Base-by-base conservation (phyloP, 2,113 vertebrate genomes). In the Dissostichus mawsoni region DNA sequence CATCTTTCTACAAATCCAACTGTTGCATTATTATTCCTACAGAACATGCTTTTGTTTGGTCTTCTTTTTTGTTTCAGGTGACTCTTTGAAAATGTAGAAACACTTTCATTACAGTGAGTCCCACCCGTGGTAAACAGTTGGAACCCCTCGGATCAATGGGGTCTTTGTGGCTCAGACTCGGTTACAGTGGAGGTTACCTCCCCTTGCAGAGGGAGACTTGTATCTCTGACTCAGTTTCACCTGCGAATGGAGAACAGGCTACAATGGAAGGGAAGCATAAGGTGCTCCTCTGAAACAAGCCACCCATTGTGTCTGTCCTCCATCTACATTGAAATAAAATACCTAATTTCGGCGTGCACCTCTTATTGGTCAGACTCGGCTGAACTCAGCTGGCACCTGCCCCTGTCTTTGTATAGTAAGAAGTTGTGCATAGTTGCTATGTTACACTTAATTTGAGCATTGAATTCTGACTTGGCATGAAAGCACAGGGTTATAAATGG, bases 181-280 rank as follows among this genome's bases (percentile, higher is more conserved):
- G 23, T 78, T 72, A 63, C 79, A 80, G 50, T 76, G 25, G 20
- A 56, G 76, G 36, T 84, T 74, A 51, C 62, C 18, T 70, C 68
- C 36, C 61, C 62, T 51, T 47, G 44, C 71, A 79, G 65, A 51
- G 52, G 52, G 81, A 81, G 65, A 78, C 80, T 69, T 87, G 93
- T 91, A 90, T 92, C 82, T 92, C 63, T 25, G 82, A 79, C 82
- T 92, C 63, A 56, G 83, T 94, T 93, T 92, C 94, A 53, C 76
- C 78, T 23, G 18, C 73, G 74, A 80, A 81, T 64, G 70, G 76
- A 83, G 44, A 29, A 52, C 69, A 44, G 69, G 69, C 75, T 67
- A 84, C 77, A 87, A 81, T 62, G 76, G 48, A 69, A 62, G 81
- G 65, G 58, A 25, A 64, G 74, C 82, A 83, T 41, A 63, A 81